Conservation (phyloP, 2,113 vertebrate genomes). For the Mugil cephalus region DNA sequence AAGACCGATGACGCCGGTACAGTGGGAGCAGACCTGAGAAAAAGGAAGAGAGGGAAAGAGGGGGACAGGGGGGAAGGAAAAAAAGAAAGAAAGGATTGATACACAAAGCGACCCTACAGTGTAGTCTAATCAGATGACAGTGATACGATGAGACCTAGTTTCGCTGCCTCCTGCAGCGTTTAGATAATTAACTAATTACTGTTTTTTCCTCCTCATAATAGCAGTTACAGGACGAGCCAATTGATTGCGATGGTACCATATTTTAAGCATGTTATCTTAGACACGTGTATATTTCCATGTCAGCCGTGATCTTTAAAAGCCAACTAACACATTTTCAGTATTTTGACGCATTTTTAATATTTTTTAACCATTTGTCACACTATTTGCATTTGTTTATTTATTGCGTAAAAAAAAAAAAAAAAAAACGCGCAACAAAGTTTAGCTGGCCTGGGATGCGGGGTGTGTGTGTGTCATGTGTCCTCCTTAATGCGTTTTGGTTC, state of each 20-base stretch:
- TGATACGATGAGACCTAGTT: conserved; percentile 55
- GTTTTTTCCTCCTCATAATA: conserved; percentile 11
- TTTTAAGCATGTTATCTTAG: not conserved
- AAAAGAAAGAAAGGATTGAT: conserved; percentile 41
- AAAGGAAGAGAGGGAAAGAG: conserved; percentile 21
- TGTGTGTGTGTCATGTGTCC: conserved; percentile 76
- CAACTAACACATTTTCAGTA: not conserved
- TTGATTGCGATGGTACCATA: not conserved
- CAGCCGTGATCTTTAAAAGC: not conserved
- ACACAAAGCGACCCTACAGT: conserved; percentile 56
- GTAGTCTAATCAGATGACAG: conserved; percentile 69
- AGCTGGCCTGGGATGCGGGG: conserved; percentile 58
- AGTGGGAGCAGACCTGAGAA: conserved; percentile 62
- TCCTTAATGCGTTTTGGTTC: conserved; percentile 63
- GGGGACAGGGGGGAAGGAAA: not conserved
- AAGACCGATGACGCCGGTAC: conserved; percentile 78
- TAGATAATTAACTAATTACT: conserved; percentile 51
- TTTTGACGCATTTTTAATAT: too few relatives aligned
- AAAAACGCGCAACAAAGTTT: not conserved
- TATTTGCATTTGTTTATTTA: not conserved
- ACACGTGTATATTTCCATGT: not conserved
- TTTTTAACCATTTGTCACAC: too few relatives aligned
- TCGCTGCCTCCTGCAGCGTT: conserved; percentile 37
- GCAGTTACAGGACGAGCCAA: not conserved
- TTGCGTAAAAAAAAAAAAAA: too few relatives aligned